These are phyloP conservation scores for Eupleurogrammus muticus DNA, from an alignment of 2,797 vertebrate species.

Conservation along the genomic window DNA sequence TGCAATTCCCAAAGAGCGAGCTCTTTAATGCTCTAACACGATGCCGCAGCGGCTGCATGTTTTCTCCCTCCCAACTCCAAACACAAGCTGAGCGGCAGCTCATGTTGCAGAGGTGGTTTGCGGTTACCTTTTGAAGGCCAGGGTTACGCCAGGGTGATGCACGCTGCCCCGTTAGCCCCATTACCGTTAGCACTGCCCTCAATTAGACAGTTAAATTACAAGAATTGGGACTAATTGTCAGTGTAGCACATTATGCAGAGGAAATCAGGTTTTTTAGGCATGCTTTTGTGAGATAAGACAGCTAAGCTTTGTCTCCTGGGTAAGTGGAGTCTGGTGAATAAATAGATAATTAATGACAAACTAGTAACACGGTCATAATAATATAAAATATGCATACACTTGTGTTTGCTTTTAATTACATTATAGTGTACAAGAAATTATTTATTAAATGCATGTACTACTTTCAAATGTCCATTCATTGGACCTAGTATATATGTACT, in stretches of 20 bases:
- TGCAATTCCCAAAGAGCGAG: neutral
- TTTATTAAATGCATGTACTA: too few relatives aligned
- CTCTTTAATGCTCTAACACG: neutral
- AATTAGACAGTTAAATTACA: slow-evolving; percentile 18
- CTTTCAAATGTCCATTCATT: too few relatives aligned
- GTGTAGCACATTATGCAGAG: too few relatives aligned
- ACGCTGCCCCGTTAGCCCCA: slow-evolving; percentile 19
- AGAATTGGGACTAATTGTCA: slow-evolving; percentile 36
- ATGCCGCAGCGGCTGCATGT: neutral
- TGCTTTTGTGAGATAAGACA: slow-evolving; percentile 16
- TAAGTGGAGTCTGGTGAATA: too few relatives aligned
- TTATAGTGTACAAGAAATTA: too few relatives aligned
- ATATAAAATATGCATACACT: too few relatives aligned
- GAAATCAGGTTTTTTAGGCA: slow-evolving; percentile 50
- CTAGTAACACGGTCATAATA: too few relatives aligned
- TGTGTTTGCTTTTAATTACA: too few relatives aligned
- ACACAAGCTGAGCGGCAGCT: slow-evolving; percentile 37
- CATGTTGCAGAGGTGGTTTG: slow-evolving; percentile 54
- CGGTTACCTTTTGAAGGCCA: slow-evolving; percentile 51
- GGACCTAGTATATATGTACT: too few relatives aligned
- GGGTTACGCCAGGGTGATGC: slow-evolving; percentile 46
- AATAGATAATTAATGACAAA: too few relatives aligned
- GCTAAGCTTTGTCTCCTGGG: neutral
- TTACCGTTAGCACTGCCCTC: slow-evolving; percentile 40
- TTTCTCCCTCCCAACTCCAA: slow-evolving; percentile 15